Percentiles rank a stretch among this genome's conserved stretches.
Conservation (phyloP, 2,888 invertebrate genomes). For the Heliconius cydno region DNA sequence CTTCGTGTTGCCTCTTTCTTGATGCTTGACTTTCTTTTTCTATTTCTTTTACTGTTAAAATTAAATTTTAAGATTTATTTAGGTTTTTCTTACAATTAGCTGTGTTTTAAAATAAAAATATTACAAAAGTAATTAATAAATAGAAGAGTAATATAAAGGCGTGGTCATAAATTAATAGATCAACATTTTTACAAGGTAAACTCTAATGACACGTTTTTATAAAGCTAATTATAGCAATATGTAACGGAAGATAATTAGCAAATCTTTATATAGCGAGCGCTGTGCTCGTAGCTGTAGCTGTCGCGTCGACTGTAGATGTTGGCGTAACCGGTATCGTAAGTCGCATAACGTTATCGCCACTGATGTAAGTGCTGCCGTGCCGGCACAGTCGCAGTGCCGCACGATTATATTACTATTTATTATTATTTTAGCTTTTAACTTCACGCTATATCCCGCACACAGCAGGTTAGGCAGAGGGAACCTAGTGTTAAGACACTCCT, state of each 20-base stretch:
- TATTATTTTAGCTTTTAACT: neutral
- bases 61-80: neutral
- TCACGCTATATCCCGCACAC: too few species aligned
- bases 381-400: constrained; percentile 25
- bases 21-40: constrained; percentile 14
- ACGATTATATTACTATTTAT: constrained; percentile 18
- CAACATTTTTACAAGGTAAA: constrained; percentile 11
- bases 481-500: too few species aligned
- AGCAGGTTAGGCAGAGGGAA: too few species aligned
- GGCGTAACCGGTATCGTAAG: constrained; percentile 69
- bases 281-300: constrained; percentile 33
- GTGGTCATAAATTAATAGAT: neutral
- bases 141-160: neutral
- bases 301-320: constrained; percentile 39
- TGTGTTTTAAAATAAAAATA: neutral
- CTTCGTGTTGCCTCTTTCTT: constrained; percentile 34
- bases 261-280: constrained; percentile 37
- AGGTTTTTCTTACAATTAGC: too few species aligned
- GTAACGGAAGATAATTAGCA: constrained; percentile 53
- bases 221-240: constrained; percentile 30
- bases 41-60: neutral
- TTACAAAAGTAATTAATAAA: neutral
- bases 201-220: constrained; percentile 19
- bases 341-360: constrained; percentile 66
- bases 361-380: constrained; percentile 67